Conservation (phyloP, 2,113 vertebrate genomes). For the Clupea harengus region DNA sequence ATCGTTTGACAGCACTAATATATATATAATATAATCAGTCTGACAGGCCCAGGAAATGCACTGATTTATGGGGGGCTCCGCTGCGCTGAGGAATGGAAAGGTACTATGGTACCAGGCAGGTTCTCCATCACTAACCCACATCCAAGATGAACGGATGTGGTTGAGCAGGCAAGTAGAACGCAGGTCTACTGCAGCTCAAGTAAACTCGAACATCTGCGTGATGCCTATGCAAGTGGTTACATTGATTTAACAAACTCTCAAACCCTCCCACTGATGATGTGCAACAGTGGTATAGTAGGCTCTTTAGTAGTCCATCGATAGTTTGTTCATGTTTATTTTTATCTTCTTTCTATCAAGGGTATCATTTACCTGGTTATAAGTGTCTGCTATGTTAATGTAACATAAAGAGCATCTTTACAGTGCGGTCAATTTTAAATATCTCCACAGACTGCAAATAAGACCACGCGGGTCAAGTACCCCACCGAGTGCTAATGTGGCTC, state of each 20-base stretch:
- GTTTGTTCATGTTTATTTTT: no score
- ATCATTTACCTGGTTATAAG: background rate
- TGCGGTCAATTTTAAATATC: background rate
- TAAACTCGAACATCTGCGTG: background rate
- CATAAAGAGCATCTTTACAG: background rate
- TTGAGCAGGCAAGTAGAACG: background rate
- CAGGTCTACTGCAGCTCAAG: background rate
- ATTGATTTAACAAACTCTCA: no score
- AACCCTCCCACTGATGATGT: no score
- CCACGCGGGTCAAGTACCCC: background rate
- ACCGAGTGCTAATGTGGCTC: background rate
- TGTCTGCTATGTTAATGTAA: background rate
- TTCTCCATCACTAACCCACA: slow-evolving; percentile 3
- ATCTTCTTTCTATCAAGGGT: no score
- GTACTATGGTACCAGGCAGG: background rate
- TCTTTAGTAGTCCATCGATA: no score
- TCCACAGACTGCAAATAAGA: background rate
- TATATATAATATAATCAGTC: slow-evolving; percentile 12
- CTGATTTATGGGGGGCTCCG: background rate
- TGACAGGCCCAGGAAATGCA: background rate
- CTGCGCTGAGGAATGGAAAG: background rate
- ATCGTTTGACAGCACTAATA: no score
- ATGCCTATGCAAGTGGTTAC: no score
- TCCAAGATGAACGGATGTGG: background rate
- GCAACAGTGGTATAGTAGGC: no score